These are phyloP conservation scores for Tauraco hartlaubi DNA, from an alignment of 2,797 vertebrate species.

Conservation along the genomic window DNA sequence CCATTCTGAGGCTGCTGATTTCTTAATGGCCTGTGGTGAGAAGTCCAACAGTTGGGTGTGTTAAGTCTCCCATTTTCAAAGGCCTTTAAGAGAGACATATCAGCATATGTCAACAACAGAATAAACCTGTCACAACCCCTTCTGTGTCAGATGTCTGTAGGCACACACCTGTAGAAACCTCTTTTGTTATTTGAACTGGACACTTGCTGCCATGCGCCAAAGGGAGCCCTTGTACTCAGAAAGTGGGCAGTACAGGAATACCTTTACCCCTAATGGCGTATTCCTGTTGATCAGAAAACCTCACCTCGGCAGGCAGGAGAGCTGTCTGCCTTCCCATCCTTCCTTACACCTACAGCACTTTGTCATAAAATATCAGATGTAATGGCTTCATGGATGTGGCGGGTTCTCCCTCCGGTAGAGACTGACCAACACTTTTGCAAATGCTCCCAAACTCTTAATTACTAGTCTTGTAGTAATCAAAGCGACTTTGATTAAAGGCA, in stretches of 20 bases:
- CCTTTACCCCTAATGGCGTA: not conserved
- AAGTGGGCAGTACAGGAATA: not conserved
- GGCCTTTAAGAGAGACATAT: not conserved
- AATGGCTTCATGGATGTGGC: not conserved
- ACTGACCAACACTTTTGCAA: not conserved
- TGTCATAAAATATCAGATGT: accelerated
- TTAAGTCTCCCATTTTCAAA: not conserved
- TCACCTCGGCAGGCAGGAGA: not conserved
- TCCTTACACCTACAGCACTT: not conserved
- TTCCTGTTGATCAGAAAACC: not conserved
- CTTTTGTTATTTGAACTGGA: not conserved
- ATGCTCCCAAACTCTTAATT: not conserved
- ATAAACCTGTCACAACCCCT: not conserved
- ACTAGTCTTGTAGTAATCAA: not conserved
- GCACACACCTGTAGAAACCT: not conserved
- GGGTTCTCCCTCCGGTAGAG: not conserved
- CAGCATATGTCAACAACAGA: not conserved
- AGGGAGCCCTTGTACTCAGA: not conserved
- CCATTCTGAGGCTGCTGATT: not conserved
- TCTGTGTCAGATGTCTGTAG: not conserved
- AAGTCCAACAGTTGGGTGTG: not conserved
- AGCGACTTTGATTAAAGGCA: not conserved
- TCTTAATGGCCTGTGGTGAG: not conserved
- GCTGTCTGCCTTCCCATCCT: not conserved
- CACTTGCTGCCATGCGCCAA: not conserved